Evolutionary conservation across 1,140 invertebrate genomes (phyloP).

Genomic region (Steinernema feltiae): DNA sequence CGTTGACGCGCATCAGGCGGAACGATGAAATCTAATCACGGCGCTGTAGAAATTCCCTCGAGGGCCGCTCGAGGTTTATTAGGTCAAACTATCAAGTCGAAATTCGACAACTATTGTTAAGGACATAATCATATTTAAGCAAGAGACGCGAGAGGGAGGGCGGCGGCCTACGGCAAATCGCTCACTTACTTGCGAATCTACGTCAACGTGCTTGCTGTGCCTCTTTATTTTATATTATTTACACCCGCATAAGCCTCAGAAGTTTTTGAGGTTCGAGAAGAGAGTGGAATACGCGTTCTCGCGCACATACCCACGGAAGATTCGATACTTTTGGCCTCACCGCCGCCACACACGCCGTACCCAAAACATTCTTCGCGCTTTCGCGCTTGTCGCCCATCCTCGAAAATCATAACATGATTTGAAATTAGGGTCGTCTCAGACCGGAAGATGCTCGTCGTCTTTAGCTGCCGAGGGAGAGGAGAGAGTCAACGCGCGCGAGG

Average conservation of each 20-base stretch:
- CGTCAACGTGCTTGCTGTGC: not conserved
- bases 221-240: not conserved
- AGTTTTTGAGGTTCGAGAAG: too few relatives aligned
- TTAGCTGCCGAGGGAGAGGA: not conserved
- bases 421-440: conserved; percentile 13
- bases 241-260: too few relatives aligned
- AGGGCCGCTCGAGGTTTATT: conserved; percentile 11
- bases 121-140: conserved; percentile 9
- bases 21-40: conserved; percentile 12
- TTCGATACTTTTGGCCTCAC: not conserved
- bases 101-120: conserved; percentile 15
- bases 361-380: not conserved
- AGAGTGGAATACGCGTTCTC: not conserved
- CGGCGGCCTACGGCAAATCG: conserved; percentile 1
- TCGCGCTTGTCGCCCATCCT: conserved; percentile 2
- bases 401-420: conserved; percentile 15
- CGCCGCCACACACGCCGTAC: too few relatives aligned
- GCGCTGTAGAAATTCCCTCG: conserved; percentile 3
- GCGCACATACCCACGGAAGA: not conserved
- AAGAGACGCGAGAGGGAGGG: not conserved
- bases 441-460: conserved; percentile 14
- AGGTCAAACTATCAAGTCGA: conserved; percentile 12
- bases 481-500: not conserved
- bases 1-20: not conserved
- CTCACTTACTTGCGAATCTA: not conserved